Conservation (phyloP, 1,140 invertebrate genomes). For the Parapsyche elsis region DNA sequence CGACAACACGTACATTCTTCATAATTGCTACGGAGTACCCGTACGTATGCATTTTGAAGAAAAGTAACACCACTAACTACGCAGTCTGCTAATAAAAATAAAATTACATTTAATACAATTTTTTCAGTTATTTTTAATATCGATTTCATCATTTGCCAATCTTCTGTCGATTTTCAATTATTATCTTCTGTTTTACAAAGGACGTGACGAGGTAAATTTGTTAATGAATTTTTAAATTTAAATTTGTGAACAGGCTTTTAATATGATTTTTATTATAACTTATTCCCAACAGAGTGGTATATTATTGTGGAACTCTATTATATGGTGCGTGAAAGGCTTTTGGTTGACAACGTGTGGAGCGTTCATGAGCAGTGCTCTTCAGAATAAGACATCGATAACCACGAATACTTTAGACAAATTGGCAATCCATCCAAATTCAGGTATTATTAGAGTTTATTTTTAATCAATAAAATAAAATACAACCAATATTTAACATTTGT, state of each 20-base stretch:
- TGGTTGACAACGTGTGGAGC: conserved; percentile 21
- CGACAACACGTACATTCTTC: conserved; percentile 20
- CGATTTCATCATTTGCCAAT: conserved; percentile 28
- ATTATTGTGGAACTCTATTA: conserved; percentile 1
- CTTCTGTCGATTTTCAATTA: conserved; percentile 26
- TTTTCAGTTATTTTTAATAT: conserved; percentile 26
- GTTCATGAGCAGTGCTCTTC: conserved; percentile 9
- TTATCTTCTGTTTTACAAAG: conserved; percentile 23
- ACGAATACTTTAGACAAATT: conserved; percentile 33
- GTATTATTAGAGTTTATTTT: not conserved
- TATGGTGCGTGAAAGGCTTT: conserved; percentile 14
- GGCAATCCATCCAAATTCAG: conserved; percentile 34
- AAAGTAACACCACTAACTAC: not conserved
- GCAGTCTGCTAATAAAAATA: not conserved
- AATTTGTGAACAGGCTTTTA: not conserved
- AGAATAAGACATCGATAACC: not conserved
- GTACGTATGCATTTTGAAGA: conserved; percentile 1
- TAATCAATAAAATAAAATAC: too few species aligned
- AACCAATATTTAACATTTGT: too few species aligned
- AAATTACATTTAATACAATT: not conserved
- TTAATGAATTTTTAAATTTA: not conserved
- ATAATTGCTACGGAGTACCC: conserved; percentile 28
- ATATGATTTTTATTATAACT: not conserved
- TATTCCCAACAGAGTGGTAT: not conserved
- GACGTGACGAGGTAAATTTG: not conserved